phyloP scores from a whole-genome alignment of 2,113 vertebrate species.

The Ameiurus melas region DNA sequence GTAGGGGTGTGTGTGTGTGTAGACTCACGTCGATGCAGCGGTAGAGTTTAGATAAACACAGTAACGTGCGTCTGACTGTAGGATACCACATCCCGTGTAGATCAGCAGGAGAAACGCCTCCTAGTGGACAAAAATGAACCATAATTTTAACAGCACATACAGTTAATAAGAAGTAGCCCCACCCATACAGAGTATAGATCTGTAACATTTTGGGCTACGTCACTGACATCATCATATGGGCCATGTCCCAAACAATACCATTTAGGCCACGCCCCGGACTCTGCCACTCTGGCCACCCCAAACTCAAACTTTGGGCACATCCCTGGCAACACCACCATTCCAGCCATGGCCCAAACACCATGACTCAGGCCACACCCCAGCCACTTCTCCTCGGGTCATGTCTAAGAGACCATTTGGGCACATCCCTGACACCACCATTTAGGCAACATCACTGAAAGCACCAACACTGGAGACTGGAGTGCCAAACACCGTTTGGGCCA shows the following conservation, averaged over 20 bases:
- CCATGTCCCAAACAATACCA: background rate
- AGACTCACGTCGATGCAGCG: constrained; percentile 94
- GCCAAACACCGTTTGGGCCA: background rate
- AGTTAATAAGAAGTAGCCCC: background rate
- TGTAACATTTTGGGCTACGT: background rate
- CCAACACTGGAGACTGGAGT: no score
- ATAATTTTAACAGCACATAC: background rate
- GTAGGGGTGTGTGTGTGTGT: background rate
- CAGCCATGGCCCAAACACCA: background rate
- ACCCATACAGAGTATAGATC: background rate
- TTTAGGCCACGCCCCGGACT: background rate
- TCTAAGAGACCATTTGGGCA: background rate
- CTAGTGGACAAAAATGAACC: background rate
- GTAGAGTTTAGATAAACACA: constrained; percentile 98
- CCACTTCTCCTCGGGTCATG: background rate
- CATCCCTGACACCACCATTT: no score
- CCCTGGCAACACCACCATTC: no score
- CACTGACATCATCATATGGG: background rate
- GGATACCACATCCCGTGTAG: constrained; percentile 99
- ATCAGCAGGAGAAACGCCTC: constrained; percentile 73
- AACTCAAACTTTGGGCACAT: no score
- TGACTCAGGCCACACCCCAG: background rate
- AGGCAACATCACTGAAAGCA: no score
- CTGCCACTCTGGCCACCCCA: background rate
- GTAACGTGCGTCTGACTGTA: constrained; percentile 91